Evolutionary conservation across 2,888 invertebrate species (phyloP).

Genomic region (Leptinotarsa rubiginosa): DNA sequence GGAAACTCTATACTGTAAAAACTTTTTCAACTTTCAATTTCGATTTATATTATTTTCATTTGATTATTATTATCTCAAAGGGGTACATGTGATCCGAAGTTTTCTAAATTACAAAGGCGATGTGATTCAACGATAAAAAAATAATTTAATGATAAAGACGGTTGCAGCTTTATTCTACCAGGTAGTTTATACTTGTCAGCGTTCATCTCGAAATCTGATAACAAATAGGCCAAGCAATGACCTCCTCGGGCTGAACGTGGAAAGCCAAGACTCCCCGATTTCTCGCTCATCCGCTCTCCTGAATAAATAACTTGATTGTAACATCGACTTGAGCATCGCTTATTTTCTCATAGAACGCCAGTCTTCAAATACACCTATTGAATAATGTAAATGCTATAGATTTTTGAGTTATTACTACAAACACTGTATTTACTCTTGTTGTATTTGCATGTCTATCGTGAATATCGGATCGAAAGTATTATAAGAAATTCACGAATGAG

Average conservation of each 20-base stretch:
- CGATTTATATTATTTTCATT: no score
- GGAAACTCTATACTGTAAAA: no score
- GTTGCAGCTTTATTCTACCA: no score
- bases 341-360: constrained; percentile 10
- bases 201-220: constrained; percentile 2
- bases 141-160: no score
- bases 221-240: constrained; percentile 11
- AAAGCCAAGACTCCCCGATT: constrained; percentile 10
- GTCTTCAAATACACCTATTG: constrained; percentile 21
- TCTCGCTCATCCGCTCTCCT: constrained; percentile 14
- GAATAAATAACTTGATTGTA: constrained; percentile 16
- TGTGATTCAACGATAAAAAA: no score
- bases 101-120: no score
- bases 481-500: constrained; percentile 32
- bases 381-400: constrained; percentile 36
- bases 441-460: constrained; percentile 44
- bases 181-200: not conserved
- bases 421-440: constrained; percentile 35
- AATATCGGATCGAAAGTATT: constrained; percentile 34
- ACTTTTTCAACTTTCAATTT: no score
- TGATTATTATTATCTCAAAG: no score
- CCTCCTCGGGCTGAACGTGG: constrained; percentile 9
- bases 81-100: no score
- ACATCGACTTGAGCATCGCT: constrained; percentile 10
- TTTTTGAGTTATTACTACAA: constrained; percentile 41